Base-by-base conservation (phyloP, 1,140 invertebrate species). In the Drosophila mojavensis region DNA sequence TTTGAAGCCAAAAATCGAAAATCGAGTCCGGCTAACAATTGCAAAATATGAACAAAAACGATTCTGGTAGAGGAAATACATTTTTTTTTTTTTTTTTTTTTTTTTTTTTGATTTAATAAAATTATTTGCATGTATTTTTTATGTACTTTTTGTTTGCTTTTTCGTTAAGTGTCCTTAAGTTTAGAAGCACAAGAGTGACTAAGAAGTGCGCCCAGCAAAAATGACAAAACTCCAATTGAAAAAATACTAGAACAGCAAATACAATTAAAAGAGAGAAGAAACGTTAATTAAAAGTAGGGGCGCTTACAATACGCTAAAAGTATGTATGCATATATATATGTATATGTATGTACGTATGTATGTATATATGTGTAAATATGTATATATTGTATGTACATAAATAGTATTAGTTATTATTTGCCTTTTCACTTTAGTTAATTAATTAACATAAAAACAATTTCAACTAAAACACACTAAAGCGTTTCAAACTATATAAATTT, bases 151-250 rank as follows among this genome's bases (percentile, higher is more conserved):
- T 30, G 28, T 51, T 51, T 48, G 51, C 28, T 53, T 36, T 59
- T 56, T 26, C 4, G 3, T 30, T 24, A 26, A 41, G 62, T 59
- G 51, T 75, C 67, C 76, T 74, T 82, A 78, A 77, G 68, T 60
- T 68, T 81, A 64, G 64, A 79, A 78, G 79, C 79, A 79, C 79
- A 82, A 78, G 65, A 82, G 79, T 81, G 79, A 81, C 79, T 81
- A 81, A 81, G 67, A 80, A 28, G 50, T 51, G 78, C 78, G 80
- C 78, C 75, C 78, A 81, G 80, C 63, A 75, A 76, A 72, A 79
- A 56, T 69, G 56, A 68, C 36, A 75, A 81, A 77, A 69, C 56
- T 67, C 26, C 51, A 67, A 66, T 65, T 60, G 51, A 79, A 71
- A 81, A 81, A 61, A 61, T 70, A 81, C 69, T 77, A 65, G 78